Conservation (phyloP, 2,888 invertebrate genomes). For the Noctua janthina region DNA sequence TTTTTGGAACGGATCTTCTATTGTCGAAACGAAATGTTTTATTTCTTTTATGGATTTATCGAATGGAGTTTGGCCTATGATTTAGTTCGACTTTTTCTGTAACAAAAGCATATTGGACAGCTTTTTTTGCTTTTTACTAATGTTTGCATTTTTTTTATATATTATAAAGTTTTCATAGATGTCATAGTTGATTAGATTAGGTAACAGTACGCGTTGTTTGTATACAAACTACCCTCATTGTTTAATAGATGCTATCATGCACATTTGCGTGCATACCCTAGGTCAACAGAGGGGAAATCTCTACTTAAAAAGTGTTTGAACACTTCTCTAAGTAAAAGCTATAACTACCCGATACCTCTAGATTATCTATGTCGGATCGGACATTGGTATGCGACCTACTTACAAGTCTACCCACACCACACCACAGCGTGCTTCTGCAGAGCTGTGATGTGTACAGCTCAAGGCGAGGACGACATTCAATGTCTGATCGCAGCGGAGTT, state of each 20-base stretch:
- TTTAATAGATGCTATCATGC: not conserved
- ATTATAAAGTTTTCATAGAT: not conserved
- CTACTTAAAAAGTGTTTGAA: not conserved
- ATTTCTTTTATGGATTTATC: conserved; percentile 15
- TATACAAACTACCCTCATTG: not conserved
- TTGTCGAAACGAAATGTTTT: conserved; percentile 28
- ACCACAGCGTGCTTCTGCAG: too few species aligned
- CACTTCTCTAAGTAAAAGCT: not conserved
- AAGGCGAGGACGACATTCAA: too few species aligned
- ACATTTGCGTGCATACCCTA: not conserved
- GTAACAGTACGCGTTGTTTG: not conserved
- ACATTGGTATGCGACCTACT: too few species aligned
- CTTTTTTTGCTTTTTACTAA: not conserved
- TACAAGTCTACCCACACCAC: too few species aligned
- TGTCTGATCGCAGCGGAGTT: too few species aligned
- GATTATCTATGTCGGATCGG: not conserved
- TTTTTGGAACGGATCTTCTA: conserved; percentile 28
- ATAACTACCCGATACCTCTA: not conserved
- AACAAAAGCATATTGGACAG: not conserved
- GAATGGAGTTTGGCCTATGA: not conserved
- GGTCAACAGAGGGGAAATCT: not conserved
- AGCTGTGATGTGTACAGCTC: too few species aligned
- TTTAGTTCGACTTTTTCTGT: not conserved
- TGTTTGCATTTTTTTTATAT: not conserved
- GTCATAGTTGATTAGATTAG: not conserved